These are phyloP conservation scores for Phrynocephalus forsythii DNA, from an alignment of 2,797 vertebrate genomes.

Conservation along the genomic window DNA sequence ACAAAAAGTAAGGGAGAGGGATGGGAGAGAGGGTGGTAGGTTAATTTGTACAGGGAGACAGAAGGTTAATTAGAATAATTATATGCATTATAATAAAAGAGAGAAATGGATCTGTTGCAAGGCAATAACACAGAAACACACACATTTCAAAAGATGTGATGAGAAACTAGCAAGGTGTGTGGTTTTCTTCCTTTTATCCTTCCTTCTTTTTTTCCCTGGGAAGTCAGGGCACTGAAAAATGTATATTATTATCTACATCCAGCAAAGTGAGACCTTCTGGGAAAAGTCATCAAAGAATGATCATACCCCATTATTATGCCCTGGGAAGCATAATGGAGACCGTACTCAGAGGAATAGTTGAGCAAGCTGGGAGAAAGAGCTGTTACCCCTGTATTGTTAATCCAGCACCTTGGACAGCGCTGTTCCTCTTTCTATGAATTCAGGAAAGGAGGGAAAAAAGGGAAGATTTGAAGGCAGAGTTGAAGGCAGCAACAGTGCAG, in stretches of 20 bases:
- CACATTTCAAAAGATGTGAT: constrained; percentile 1
- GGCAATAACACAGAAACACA: background rate
- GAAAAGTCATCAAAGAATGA: constrained; percentile 58
- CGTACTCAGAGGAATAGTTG: constrained; percentile 28
- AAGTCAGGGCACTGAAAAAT: constrained; percentile 37
- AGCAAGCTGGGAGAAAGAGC: constrained; percentile 21
- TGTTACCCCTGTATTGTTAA: constrained; percentile 1
- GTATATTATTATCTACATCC: constrained; percentile 49
- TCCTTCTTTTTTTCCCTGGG: background rate
- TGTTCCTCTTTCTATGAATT: background rate
- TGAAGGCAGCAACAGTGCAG: background rate
- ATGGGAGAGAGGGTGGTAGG: background rate
- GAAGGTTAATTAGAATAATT: constrained; percentile 9
- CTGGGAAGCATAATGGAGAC: constrained; percentile 38
- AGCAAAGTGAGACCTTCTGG: constrained; percentile 50
- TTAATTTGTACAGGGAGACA: background rate
- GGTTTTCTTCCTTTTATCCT: background rate
- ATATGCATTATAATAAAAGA: constrained; percentile 5
- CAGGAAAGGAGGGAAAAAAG: background rate
- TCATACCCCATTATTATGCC: constrained; percentile 37
- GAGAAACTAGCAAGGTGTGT: constrained; percentile 17
- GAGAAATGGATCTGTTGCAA: background rate
- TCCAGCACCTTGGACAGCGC: constrained; percentile 22
- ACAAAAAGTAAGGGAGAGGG: background rate
- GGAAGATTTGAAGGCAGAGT: background rate